These are phyloP conservation scores for Callaeas wilsoni DNA, from an alignment of 2,113 vertebrate species.

Conservation along the genomic window DNA sequence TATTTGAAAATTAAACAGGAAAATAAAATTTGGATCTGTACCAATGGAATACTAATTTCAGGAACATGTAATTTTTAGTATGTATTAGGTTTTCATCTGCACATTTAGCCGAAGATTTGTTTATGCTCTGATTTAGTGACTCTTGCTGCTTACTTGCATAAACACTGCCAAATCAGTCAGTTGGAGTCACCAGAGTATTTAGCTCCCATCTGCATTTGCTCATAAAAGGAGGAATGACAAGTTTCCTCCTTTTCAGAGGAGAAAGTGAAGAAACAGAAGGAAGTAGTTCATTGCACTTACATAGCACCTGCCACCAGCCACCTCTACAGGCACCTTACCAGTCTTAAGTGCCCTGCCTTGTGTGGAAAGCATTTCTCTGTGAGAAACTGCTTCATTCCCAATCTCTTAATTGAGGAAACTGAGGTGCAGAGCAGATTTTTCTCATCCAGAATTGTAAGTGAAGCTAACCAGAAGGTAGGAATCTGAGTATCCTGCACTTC, in stretches of 20 bases:
- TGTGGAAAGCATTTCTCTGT: neutral
- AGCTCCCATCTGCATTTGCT: slow-evolving; percentile 26
- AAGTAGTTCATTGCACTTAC: neutral
- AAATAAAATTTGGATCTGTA: slow-evolving; percentile 34
- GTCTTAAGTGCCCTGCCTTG: neutral
- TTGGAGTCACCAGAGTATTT: neutral
- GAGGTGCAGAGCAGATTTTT: neutral
- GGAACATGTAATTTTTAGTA: neutral
- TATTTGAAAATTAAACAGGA: slow-evolving; percentile 34
- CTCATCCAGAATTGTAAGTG: neutral
- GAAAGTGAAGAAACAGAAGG: neutral
- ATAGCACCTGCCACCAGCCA: neutral
- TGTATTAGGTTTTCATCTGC: neutral
- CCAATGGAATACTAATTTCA: slow-evolving; percentile 12
- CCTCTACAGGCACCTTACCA: neutral
- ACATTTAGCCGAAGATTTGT: slow-evolving; percentile 25
- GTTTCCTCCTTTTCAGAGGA: neutral
- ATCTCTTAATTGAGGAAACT: neutral
- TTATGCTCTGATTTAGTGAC: slow-evolving; percentile 35
- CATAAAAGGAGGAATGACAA: slow-evolving; percentile 5
- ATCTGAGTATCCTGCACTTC: neutral
- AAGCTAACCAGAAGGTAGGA: neutral
- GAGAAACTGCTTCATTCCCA: neutral
- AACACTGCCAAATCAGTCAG: slow-evolving; percentile 35
- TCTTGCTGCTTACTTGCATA: slow-evolving; percentile 25